These are phyloP conservation scores for Heterodera filipjevi DNA, from an alignment of 2,888 invertebrate species.

Conservation along the genomic window DNA sequence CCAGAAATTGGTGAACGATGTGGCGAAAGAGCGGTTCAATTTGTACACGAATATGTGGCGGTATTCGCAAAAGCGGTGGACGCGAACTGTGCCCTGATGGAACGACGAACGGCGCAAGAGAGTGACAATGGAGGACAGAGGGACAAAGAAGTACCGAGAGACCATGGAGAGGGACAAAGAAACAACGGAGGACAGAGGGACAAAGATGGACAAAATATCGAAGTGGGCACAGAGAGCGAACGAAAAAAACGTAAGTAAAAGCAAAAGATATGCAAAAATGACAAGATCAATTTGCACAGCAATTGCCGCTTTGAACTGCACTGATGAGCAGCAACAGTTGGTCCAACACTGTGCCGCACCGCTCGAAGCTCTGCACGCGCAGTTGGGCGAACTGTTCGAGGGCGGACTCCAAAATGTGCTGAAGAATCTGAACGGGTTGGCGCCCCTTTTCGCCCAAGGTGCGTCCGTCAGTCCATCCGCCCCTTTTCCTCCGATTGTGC, in stretches of 20 bases:
- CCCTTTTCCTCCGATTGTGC: background rate
- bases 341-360: constrained; percentile 62
- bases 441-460: constrained; percentile 61
- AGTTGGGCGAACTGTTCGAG: constrained; percentile 45
- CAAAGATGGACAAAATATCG: background rate
- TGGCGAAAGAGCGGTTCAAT: constrained; percentile 38
- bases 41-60: constrained; percentile 53
- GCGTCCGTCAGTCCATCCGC: constrained; percentile 22
- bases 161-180: background rate
- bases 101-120: constrained; percentile 4
- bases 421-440: constrained; percentile 60
- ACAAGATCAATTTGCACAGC: constrained; percentile 22
- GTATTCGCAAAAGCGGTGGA: constrained; percentile 61
- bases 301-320: constrained; percentile 55
- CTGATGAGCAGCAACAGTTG: constrained; percentile 55
- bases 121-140: background rate
- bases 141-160: background rate
- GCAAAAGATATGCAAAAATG: background rate
- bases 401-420: constrained; percentile 56
- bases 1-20: constrained; percentile 49
- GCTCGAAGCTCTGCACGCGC: constrained; percentile 51
- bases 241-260: background rate
- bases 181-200: background rate
- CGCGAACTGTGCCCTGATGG: constrained; percentile 47
- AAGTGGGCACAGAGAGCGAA: background rate